Conservation (phyloP, 37 sponge, comb jelly and placozoan genomes). For the Ianthella basta region DNA sequence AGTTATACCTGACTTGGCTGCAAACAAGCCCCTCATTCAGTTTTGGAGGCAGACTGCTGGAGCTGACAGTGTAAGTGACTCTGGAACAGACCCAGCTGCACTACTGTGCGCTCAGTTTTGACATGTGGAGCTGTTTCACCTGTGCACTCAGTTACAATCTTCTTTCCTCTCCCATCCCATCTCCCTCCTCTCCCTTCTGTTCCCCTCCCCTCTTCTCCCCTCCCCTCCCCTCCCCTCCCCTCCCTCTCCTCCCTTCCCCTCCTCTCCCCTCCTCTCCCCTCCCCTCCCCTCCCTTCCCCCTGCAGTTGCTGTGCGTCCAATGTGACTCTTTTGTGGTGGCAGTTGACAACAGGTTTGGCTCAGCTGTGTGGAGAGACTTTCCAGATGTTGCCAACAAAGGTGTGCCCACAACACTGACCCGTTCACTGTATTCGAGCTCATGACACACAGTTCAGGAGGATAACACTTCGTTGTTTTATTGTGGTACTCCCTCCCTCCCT, state of each 20-base stretch:
- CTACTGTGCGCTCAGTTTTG: neutral
- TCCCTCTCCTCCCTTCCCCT: neutral
- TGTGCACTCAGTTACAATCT: neutral
- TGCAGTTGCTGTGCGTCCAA: slow-evolving; percentile 49
- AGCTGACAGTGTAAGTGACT: slow-evolving; percentile 45
- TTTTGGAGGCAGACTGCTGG: slow-evolving; percentile 55
- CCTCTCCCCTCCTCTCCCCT: neutral
- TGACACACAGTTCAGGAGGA: no score
- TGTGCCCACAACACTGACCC: neutral
- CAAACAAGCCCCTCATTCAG: slow-evolving; percentile 47
- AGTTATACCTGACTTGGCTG: slow-evolving; percentile 71
- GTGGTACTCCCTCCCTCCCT: no score
- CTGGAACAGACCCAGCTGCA: no score
- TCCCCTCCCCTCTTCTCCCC: no score
- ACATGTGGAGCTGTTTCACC: neutral
- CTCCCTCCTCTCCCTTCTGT: no score
- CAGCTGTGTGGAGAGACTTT: slow-evolving; percentile 50
- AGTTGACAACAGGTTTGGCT: slow-evolving; percentile 58
- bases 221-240: no score
- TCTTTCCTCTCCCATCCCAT: no score
- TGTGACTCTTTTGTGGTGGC: slow-evolving; percentile 59
- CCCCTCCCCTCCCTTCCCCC: neutral
- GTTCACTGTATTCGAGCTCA: no score
- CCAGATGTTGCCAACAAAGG: slow-evolving; percentile 70
- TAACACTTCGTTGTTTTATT: no score